Conservation (phyloP, 2,797 vertebrate genomes). For the Knipowitschia caucasica region DNA sequence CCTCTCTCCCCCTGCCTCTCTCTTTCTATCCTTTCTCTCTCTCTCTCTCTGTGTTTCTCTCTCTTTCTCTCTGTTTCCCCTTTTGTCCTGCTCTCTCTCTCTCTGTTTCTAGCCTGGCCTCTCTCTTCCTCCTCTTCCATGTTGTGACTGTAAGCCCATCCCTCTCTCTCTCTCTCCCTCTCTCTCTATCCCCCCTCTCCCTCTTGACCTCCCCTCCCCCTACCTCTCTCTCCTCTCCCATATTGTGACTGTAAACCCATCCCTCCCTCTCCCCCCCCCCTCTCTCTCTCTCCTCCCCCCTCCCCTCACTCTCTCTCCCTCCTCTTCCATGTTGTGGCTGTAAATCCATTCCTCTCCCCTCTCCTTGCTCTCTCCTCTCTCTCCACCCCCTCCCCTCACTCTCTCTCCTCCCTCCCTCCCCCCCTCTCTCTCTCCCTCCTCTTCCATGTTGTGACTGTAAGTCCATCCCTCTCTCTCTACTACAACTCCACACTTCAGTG, state of each 20-base stretch:
- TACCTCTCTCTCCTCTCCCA: constrained; percentile 47
- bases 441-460: constrained; percentile 58
- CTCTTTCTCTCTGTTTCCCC: too few species aligned
- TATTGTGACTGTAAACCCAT: constrained; percentile 73
- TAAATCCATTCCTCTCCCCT: too few species aligned
- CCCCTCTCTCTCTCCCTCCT: constrained; percentile 49
- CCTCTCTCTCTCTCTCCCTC: constrained; percentile 56
- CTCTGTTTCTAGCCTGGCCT: constrained; percentile 47
- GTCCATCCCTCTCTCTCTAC: constrained; percentile 69
- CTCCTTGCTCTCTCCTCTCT: too few species aligned
- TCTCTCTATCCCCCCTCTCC: too few species aligned
- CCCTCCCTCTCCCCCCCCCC: constrained; percentile 58
- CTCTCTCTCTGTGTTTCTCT: too few species aligned
- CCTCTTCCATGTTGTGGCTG: too few species aligned
- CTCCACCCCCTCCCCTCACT: too few species aligned
- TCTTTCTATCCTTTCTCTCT: too few species aligned
- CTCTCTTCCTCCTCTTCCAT: constrained; percentile 49
- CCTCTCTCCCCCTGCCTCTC: too few species aligned
- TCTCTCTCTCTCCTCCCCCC: too few species aligned
- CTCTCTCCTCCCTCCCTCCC: constrained; percentile 47
- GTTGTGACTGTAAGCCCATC: constrained; percentile 73
- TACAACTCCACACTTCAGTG: constrained; percentile 60
- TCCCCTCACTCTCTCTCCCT: too few species aligned
- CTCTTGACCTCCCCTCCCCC: constrained; percentile 29
- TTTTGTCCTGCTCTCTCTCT: too few species aligned